A percentile compares a stretch with the other conserved stretches of the same genome.
These are phyloP conservation scores for Drosophila malerkotliana DNA, from an alignment of 1,140 invertebrate genomes.

Conservation along the genomic window DNA sequence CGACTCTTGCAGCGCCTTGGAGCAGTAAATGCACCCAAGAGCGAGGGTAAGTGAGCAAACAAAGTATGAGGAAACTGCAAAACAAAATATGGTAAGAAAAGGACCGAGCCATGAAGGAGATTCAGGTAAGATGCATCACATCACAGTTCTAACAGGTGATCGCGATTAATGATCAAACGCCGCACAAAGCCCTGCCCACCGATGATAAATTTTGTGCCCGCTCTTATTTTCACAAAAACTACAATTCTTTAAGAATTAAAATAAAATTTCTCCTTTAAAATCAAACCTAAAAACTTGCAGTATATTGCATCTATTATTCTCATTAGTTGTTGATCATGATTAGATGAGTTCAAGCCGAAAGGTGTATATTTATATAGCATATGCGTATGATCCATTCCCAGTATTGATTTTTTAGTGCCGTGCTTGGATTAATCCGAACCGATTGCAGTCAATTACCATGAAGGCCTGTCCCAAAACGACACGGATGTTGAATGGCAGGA, in stretches of 20 bases:
- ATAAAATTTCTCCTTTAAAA: neutral
- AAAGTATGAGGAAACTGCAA: slow-evolving; percentile 83
- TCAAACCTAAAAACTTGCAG: neutral
- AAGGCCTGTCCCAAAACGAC: slow-evolving; percentile 75
- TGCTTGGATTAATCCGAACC: slow-evolving; percentile 18
- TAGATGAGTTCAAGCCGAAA: slow-evolving; percentile 21
- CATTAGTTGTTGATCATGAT: slow-evolving; percentile 3
- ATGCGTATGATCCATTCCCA: neutral
- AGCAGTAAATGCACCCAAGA: slow-evolving; percentile 85
- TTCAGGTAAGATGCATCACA: neutral
- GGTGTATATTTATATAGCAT: slow-evolving; percentile 2
- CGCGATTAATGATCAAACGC: slow-evolving; percentile 29
- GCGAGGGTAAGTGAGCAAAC: slow-evolving; percentile 76
- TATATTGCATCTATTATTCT: neutral
- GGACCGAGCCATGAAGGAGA: neutral
- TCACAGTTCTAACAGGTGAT: slow-evolving; percentile 1
- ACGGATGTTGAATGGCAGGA: slow-evolving; percentile 83
- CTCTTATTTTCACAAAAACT: slow-evolving; percentile 2
- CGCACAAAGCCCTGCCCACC: slow-evolving; percentile 11
- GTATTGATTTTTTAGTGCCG: neutral
- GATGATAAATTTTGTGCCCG: neutral
- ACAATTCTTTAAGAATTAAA: no score
- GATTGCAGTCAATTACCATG: slow-evolving; percentile 72
- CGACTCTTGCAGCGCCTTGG: slow-evolving; percentile 85
- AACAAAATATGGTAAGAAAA: slow-evolving; percentile 5